A percentile compares a stretch with the other conserved stretches of the same genome.
phyloP scores from a whole-genome alignment of 2,797 vertebrate genomes.

The Adelosebastes latens region DNA sequence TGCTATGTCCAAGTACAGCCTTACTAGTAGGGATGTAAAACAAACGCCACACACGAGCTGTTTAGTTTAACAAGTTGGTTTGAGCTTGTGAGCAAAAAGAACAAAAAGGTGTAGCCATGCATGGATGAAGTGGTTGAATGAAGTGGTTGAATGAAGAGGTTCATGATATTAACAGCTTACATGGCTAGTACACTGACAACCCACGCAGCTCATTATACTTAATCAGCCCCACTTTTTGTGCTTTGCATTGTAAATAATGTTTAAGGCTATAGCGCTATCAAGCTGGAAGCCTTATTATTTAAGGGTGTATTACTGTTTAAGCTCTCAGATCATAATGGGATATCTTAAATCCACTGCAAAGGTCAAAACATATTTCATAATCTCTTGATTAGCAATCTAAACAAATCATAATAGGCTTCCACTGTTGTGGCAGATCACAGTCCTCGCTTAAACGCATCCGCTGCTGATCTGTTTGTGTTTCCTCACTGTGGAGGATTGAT shows the following conservation, averaged over 20 bases:
- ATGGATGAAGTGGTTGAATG: too few relatives aligned
- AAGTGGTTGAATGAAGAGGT: background rate
- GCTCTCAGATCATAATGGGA: background rate
- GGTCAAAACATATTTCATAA: background rate
- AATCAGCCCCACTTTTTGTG: background rate
- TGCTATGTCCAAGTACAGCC: background rate
- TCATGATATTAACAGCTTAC: background rate
- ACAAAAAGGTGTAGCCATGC: background rate
- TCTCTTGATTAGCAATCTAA: background rate
- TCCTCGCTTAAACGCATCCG: background rate
- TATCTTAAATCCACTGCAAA: background rate
- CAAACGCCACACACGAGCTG: background rate
- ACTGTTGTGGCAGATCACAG: background rate
- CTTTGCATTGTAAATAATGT: background rate
- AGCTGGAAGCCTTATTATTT: too few relatives aligned
- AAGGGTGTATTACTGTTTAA: too few relatives aligned
- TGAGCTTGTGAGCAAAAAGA: background rate
- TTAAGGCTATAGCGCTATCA: background rate
- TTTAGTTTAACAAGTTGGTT: background rate
- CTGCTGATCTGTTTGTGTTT: constrained; percentile 19
- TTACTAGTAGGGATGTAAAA: background rate
- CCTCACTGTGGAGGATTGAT: constrained; percentile 7
- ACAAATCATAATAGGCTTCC: background rate
- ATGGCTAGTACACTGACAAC: background rate
- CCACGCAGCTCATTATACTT: background rate